phyloP scores from a whole-genome alignment of 2,797 vertebrate species.

The Microhierax caerulescens region DNA sequence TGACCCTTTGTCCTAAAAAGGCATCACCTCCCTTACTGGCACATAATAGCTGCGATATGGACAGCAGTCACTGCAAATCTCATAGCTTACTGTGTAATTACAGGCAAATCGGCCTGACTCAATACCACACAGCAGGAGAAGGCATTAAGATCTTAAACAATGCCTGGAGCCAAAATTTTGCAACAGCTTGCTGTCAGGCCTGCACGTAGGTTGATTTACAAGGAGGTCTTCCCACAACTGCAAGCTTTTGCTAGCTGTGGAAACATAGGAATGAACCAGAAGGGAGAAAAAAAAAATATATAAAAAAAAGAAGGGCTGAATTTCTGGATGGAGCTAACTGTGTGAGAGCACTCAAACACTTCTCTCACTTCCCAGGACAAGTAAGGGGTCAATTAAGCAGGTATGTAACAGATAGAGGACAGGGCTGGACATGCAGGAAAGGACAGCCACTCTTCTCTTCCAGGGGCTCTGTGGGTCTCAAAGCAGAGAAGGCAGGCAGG shows the following conservation, averaged over 20 bases:
- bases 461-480: not conserved
- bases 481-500: not conserved
- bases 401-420: not conserved
- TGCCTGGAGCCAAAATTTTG: not conserved
- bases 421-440: not conserved
- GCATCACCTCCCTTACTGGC: not conserved
- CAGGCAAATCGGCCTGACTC: not conserved
- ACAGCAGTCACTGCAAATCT: not conserved
- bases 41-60: not conserved
- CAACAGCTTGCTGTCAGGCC: slow-evolving; percentile 17
- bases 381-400: not conserved
- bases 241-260: not conserved
- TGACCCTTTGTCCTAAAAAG: not conserved
- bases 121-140: slow-evolving; percentile 4
- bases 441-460: not conserved
- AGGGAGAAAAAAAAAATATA: not conserved
- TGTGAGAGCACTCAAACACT: not conserved
- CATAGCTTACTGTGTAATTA: slow-evolving; percentile 6
- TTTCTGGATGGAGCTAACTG: not conserved
- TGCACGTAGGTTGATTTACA: not conserved
- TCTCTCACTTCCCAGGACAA: not conserved
- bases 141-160: slow-evolving; percentile 16
- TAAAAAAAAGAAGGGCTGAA: not conserved
- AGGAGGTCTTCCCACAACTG: not conserved
- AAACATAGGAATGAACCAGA: not conserved